Percentiles rank a stretch among this genome's conserved stretches.
Evolutionary conservation across 2,888 invertebrate species (phyloP).

Genomic region (Drosophila leonis): DNA sequence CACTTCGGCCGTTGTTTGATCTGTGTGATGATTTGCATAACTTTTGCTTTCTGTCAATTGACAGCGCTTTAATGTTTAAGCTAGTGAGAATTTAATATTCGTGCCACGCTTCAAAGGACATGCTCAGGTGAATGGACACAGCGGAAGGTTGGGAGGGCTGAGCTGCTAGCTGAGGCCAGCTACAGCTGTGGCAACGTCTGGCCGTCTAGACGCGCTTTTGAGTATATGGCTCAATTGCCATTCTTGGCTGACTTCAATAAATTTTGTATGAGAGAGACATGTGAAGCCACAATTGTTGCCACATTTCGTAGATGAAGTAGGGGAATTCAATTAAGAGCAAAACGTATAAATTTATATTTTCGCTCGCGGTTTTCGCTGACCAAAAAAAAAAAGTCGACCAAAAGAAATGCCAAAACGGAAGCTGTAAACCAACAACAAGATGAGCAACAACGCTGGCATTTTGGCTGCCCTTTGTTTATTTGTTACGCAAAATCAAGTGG

Average conservation of each 20-base stretch:
- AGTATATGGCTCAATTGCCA: conserved; percentile 36
- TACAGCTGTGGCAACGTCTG: conserved; percentile 58
- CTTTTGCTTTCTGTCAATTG: conserved; percentile 5
- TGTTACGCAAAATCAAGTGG: conserved; percentile 58
- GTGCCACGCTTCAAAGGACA: conserved; percentile 13
- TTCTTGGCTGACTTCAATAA: conserved; percentile 56
- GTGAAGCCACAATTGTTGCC: conserved; percentile 45
- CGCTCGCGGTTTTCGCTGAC: conserved; percentile 38
- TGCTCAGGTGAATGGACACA: conserved; percentile 11
- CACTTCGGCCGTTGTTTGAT: conserved; percentile 3
- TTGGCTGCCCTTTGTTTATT: conserved; percentile 68
- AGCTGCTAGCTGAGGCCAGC: neutral
- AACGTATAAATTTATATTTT: conserved; percentile 52
- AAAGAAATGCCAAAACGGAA: conserved; percentile 55
- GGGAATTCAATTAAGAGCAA: conserved; percentile 71
- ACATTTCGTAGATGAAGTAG: conserved; percentile 29
- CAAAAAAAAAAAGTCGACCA: conserved; percentile 28
- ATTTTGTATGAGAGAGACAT: conserved; percentile 36
- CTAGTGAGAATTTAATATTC: conserved; percentile 30
- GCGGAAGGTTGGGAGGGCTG: too few species aligned
- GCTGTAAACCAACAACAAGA: conserved; percentile 39
- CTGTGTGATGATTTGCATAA: neutral
- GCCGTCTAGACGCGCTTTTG: conserved; percentile 62
- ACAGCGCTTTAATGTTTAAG: conserved; percentile 9
- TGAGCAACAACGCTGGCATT: conserved; percentile 39